Evolutionary conservation across 2,888 invertebrate species (phyloP), one percentile per base, ranked within the genome.

Genomic region (Erebia epiphron): DNA sequence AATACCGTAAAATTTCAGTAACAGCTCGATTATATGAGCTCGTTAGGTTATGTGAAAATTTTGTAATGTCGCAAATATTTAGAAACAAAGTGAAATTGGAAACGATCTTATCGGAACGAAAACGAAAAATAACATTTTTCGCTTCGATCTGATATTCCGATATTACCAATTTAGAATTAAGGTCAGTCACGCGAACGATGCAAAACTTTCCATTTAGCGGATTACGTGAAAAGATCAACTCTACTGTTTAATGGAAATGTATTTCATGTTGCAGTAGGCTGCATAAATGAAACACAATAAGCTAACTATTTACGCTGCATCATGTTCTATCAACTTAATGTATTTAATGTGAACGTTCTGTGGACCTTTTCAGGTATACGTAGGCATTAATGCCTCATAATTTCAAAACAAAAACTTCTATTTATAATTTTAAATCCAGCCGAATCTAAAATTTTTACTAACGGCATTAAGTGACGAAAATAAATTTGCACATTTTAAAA

Each of bases 161-260:
- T 46, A 62, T 43, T 8, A 49, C 49, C 21, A 49, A 62, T 62
- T 62, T 49, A 62, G 62, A 62, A 62, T 62, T 62, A 49, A 62
- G 49, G 46, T 46, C 62, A 46, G 62, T 14, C 62, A 49, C 62
- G 49, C 46, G 61, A 62, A 21, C 49, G 46, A 62, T 62, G 49
- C 62, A 3, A 49, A 49, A 18, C 49, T 46, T 62, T 62, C 62
- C 62, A 62, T 49, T 62, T 21, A 62, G 18, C 62, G 62, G 62
- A 49, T 49, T 49, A 49, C 21, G 18, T 62, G 62, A 62, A 62
- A 62, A 62, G 49, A 62, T 49, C 49, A 49, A 26, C 62, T 21
- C 62, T 16, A 46, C 46, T 61, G 18, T 21, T 18, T 61, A 61
- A 61, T 62, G 21, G 14, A 49, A 62, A 62, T 18, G 14, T 14